Evolutionary conservation across 2,113 vertebrate species (phyloP), one percentile per base, ranked within the genome.

Genomic region (Murina feae): DNA sequence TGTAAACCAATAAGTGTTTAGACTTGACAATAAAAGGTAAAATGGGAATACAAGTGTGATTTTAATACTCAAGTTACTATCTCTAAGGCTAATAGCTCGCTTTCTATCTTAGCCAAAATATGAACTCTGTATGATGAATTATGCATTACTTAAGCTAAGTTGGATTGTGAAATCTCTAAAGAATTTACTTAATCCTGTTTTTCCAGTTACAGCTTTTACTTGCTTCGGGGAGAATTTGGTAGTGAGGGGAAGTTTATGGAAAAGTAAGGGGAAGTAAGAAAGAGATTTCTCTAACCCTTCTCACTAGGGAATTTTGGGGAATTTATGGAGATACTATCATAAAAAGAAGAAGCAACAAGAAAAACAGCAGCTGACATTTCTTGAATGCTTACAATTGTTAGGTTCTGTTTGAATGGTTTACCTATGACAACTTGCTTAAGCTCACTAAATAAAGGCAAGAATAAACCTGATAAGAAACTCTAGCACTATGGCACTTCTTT

Each of bases 121-220:
- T 92, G 90, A 96, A 93, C 84, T 95, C 87, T 93, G 60, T 91
- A 42, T 92, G 63, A 93, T 95, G 96, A 97, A 96, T 97, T 95
- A 97, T 97, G 85, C 65, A 96, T 96, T 95, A 83, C 82, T 82
- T 86, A 81, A 55, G 78, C 49, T 93, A 85, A 96, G 72, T 78
- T 69, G 96, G 90, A 92, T 97, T 96, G 63, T 89, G 92, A 96
- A 97, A 96, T 94, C 89, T 96, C 87, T 85, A 44, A 93, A 96
- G 96, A 97, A 93, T 96, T 94, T 92, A 79, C 39, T 55, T 92
- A 92, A 92, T 94, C 94, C 79, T 90, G 96, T 96, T 96, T 96
- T 96, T 96, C 93, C 90, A 94, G 96, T 95, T 96, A 93, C 60
- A 92, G 86, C 47, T 92, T 97, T 92, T 85, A 82, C 74, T 96